Base-by-base conservation (phyloP, 2,797 vertebrate species). In the Corythornis leucogaster region DNA sequence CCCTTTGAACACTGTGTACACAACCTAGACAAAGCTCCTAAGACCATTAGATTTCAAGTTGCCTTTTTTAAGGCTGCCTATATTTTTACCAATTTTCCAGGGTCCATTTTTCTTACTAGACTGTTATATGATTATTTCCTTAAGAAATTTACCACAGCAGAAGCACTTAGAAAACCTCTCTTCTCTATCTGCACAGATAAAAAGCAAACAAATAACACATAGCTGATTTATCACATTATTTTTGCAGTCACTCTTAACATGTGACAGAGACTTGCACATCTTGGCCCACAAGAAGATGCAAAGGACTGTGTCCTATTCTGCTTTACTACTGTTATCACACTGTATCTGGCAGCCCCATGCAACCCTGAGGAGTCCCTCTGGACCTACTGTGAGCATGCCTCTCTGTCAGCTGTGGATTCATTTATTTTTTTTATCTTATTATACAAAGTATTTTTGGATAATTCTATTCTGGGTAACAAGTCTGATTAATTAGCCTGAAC, bases 121-220 rank as follows among this genome's bases (percentile, higher is more conserved):
- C 13, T 55, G 18, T 3, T 42, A 21, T 7, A 13, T 62, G 11
- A 10, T 42, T 62, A 50, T 21, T n/a, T 89, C 79, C 55, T 89
- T 63, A 73, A 50, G 61, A 89, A 92, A 80, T 80, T 15, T 78
- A 92, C 80, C 35, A 48, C 50, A 58, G 22, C 5, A 25, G 67
- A 83, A 94, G 87, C 26, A 31, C 26, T 92, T 94, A 7, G 13
- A 78, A 85, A 91, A 30, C 30, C 30, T 86, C 40, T 78, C 38
- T 73, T 46, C 51, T 80, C 46, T 75, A 28, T 50, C 69, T 92
- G 51, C 51, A 42, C 31, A 89, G 64, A 92, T 82, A 91, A 93
- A 73, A 73, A 87, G 61, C 21, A 59, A 83, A 54, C 50, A 51
- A 51, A 51, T 28, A 11, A 54, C 11, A 20, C 42, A 38, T 62